Conservation (phyloP, 1,140 invertebrate species). For the Gonioctena quinquepunctata region DNA sequence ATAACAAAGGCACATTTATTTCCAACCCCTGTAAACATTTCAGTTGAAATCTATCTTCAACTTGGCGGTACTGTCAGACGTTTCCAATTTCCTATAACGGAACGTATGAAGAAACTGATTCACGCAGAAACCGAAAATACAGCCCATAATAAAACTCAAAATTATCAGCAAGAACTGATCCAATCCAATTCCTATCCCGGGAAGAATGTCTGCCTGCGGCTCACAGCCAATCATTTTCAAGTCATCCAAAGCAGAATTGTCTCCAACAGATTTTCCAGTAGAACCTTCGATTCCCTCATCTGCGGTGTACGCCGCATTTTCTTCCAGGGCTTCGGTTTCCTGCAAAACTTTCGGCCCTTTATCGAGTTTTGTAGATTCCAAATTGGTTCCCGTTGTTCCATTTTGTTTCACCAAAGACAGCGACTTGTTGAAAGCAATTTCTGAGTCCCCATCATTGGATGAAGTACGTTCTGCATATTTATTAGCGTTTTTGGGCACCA, state of each 20-base stretch:
- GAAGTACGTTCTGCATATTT: too few relatives aligned
- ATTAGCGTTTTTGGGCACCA: too few relatives aligned
- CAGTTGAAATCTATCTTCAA: neutral
- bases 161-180: neutral
- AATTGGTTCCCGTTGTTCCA: neutral
- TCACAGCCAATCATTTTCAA: too few relatives aligned
- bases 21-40: too few relatives aligned
- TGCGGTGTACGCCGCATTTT: too few relatives aligned
- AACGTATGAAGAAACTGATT: neutral
- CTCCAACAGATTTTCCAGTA: neutral
- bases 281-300: neutral
- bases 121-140: neutral
- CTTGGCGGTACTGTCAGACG: conserved; percentile 7
- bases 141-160: neutral
- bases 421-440: neutral
- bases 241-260: neutral
- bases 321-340: neutral
- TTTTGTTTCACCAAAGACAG: neutral
- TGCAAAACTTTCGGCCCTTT: too few relatives aligned
- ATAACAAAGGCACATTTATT: too few relatives aligned
- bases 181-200: neutral
- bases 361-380: neutral
- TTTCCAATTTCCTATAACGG: neutral
- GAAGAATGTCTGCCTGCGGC: neutral
- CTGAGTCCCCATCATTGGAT: neutral